Base-by-base conservation (phyloP, 2,113 vertebrate species). In the Acanthochromis polyacanthus region DNA sequence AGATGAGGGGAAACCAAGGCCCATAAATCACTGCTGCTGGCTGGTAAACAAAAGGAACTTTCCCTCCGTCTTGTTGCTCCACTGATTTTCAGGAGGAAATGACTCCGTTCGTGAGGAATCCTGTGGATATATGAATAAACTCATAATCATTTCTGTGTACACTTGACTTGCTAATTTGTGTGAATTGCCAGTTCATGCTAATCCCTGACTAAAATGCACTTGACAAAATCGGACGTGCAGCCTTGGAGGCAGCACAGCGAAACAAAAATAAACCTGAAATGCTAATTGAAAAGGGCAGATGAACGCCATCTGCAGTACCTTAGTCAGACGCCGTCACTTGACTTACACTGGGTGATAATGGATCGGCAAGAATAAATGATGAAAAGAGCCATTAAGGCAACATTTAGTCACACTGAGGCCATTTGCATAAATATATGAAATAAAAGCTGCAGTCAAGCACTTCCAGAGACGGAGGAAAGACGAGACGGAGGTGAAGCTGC, bases 391-490 rank as follows among this genome's bases (percentile, higher is more conserved):
- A 84, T 85, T 83, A 77, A 77, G 52, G 45, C 55, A 81, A 75
- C 71, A 78, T 83, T 88, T 75, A 78, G 64, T 78, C 46, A 52
- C 65, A 82, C 52, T 43, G 7, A n/a, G 43, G 63, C 0, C 0
- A 83, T 83, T 86, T 78, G 80, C 82, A 82, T 90, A 65, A 81
- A 88, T 56, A 30, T 56, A 77, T 90, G 9, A 74, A 82, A 89
- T 77, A 67, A 79, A 85, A 81, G 58, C 73, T 36, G 69, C n/a
- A 76, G 61, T 71, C 36, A 45, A 45, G 66, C 60, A 61, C 32
- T 52, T 73, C 84, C 48, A 55, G n/a, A 63, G 66, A 19, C 10
- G 23, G 45, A 48, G 1, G 17, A 62, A 71, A 58, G 48, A 84
- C 22, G 59, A 57, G 64, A 87, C n/a, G 12, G 58, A 17, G 58